Base-by-base conservation (phyloP, 2,888 invertebrate species). In the Miltochrista miniata region DNA sequence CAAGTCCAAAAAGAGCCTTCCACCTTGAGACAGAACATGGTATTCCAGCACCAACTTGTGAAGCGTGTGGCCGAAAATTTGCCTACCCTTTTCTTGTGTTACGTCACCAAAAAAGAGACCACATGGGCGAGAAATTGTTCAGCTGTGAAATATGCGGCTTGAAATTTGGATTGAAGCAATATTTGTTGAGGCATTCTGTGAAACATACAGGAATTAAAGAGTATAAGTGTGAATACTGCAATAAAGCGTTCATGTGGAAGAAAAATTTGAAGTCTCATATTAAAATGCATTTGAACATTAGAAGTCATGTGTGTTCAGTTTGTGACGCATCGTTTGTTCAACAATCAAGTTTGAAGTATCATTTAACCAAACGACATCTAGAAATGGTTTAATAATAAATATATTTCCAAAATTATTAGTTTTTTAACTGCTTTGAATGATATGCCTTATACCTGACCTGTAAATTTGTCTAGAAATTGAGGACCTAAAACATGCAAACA, bases 261-360 rank as follows among this genome's bases (percentile, higher is more conserved):
- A 59, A 33, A 43, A 64, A 56, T 52, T 48, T 78, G 36, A 60
- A 48, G 0, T 56, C 58, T 0, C 82, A 82, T 43, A 53, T 71
- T 1, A 61, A 64, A 57, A 79, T 79, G 49, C 85, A 85, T 53
- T 45, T 68, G 51, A 61, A 79, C 35, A 74, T 74, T 0, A 74
- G 70, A 24, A 58, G 64, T 1, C 69, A 79, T 7, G 70, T 66
- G 0, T 85, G 85, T 37, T 31, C 29, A 0, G 47, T 74, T 0
- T 85, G 85, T 35, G 37, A 67, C 0, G 78, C 78, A n/a, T 71
- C 76, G 7, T 87, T 83, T 45, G 81, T 81, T 0, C 79, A 83
- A 31, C 59, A 57, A 31, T 49, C 70, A 1, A 79, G 76, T 18
- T 54, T 79, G 31, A 80, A 72, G 31, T 76, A 71, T 51, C 81